Percentiles rank a stretch among this genome's conserved stretches.
Evolutionary conservation across 2,888 invertebrate species (phyloP).

Genomic region (Drosophila nigricruria): DNA sequence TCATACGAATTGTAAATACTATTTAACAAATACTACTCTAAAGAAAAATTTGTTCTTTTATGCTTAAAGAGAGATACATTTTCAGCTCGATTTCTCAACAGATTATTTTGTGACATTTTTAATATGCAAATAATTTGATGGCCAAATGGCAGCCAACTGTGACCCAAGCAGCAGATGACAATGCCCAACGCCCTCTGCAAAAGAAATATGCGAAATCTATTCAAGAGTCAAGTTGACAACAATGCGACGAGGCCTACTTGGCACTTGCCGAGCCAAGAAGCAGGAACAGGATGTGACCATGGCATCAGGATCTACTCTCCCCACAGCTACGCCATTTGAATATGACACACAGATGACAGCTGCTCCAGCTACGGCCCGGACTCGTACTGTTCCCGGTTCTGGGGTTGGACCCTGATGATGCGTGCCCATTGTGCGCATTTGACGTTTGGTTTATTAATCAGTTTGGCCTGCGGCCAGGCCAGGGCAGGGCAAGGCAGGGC

Average conservation of each 20-base stretch:
- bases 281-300: slow-evolving; percentile 74
- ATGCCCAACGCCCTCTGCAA: slow-evolving; percentile 59
- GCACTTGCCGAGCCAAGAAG: slow-evolving; percentile 58
- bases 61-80: not conserved
- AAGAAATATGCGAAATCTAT: slow-evolving; percentile 53
- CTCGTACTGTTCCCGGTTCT: slow-evolving; percentile 27
- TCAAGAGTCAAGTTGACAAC: slow-evolving; percentile 81
- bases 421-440: slow-evolving; percentile 81
- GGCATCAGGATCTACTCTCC: slow-evolving; percentile 14
- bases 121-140: slow-evolving; percentile 81
- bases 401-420: slow-evolving; percentile 54
- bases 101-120: slow-evolving; percentile 52
- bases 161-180: slow-evolving; percentile 75
- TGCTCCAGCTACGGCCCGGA: slow-evolving; percentile 61
- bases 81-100: slow-evolving; percentile 7
- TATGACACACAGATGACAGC: slow-evolving; percentile 84
- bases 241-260: slow-evolving; percentile 66
- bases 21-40: not conserved
- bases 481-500: slow-evolving; percentile 3
- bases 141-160: slow-evolving; percentile 81
- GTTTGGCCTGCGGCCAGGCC: slow-evolving; percentile 82
- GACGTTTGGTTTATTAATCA: slow-evolving; percentile 85
- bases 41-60: not conserved
- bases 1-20: not conserved
- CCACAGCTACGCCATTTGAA: slow-evolving; percentile 63